Evolutionary conservation across 2,113 vertebrate genomes (phyloP), one percentile per base, ranked within the genome.

Genomic region (Emberiza fucata): DNA sequence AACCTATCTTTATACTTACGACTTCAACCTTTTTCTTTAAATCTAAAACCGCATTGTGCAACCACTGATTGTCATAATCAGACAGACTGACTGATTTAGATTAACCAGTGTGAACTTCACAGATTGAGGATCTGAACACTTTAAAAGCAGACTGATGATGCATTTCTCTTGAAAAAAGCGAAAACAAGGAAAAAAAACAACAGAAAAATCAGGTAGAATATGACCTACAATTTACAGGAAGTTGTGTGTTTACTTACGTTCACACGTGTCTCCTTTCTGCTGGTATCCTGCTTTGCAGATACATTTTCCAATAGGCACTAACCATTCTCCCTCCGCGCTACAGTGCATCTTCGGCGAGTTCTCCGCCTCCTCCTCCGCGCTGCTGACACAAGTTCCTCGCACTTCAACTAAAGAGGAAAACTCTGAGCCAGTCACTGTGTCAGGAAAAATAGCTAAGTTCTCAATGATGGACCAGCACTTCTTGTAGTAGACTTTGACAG

Each of bases 401-500:
- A 99, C 99, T 98, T 99, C 99, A 93, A 99, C 99, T 97, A 99
- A 98, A 63, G 99, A 99, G 92, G 99, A 99, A 98, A 99, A 99
- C 98, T 99, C 99, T 31, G 99, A 99, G 71, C 99, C 99, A 51
- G 99, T 99, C 98, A 99, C 99, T 17, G 99, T 99, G 98, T 99
- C 99, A 66, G 99, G 99, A 98, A 99, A 99, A 75, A 99, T 98
- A 97, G 99, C 99, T 98, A 99, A 98, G 97, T 99, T 99, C 98
- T 99, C 99, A 97, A 99, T 99, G 98, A 99, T 99, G 78, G 99
- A 99, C 99, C 99, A 99, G 96, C 99, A 99, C 97, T 99, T 99
- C 98, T 99, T 99, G 98, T 99, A 99, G 97, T 99, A 99, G 54
- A 99, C 99, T 97, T 99, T 99, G 97, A 99, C 99, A 75, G 99